Base-by-base conservation (phyloP, 2,113 vertebrate species). In the Trochalopteron elliotii region DNA sequence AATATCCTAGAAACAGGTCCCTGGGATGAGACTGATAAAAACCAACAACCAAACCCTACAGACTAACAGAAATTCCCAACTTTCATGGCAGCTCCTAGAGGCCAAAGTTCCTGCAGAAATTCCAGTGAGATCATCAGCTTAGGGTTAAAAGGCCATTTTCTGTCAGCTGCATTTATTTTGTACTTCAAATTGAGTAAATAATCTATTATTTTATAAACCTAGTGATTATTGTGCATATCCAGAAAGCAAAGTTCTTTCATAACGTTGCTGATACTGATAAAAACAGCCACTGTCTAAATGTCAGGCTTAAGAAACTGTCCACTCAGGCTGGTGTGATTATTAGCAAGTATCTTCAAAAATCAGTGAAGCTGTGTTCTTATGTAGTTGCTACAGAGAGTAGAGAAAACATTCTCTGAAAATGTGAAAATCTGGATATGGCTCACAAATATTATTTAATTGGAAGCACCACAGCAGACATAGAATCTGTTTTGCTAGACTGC, bases 1-100 rank as follows among this genome's bases (percentile, higher is more conserved):
- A 78, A 78, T 75, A 75, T 44, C 55, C 49, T 65, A 24, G 20
- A 57, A 84, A 65, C 8, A 61, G 19, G 35, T 60, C 19, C 31
- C 47, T 49, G 20, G 56, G 28, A 92, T 61, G 42, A 76, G 60
- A 55, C 0, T 19, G 33, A 37, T 67, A 74, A 67, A 82, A 74
- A 49, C 3, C 37, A 91, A 22, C 52, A 65, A 63, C 23, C 67
- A 78, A 89, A 10, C n/a, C 33, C 42, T 17, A 5, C 67, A 90
- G 27, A 44, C 47, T n/a, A 42, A 64, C 11, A 31, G 0, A 0
- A 5, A 47, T 50, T 74, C 25, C 12, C 63, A 83, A 11, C 52
- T 88, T 77, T 44, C 24, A 28, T 1, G 33, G 87, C 68, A 93
- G 33, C 45, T 93, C 56, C 42, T 25, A 40, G 23, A 79, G 35